Base-by-base conservation (phyloP, 2,113 vertebrate species). In the Anser brachyrhynchus region DNA sequence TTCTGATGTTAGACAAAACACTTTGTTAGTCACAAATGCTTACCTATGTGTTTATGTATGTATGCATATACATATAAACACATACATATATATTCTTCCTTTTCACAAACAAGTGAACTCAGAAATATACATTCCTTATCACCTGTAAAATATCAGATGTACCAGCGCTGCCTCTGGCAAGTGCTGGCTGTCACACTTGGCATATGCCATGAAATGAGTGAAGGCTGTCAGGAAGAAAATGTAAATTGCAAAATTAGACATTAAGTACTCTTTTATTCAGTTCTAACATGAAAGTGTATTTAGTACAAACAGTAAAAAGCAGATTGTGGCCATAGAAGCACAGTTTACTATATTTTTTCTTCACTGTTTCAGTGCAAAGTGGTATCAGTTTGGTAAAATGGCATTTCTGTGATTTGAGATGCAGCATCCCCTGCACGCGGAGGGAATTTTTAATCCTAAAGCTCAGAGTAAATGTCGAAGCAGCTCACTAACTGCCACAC, bases 81-180 rank as follows among this genome's bases (percentile, higher is more conserved):
- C 4, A 23, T 20, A 31, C 3, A 6, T 11, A 6, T 11, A 19
- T 11, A 15, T 49, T 49, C 22, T 37, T 8, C 13, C 14, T 73
- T 54, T 80, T 19, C 44, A 33, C 33, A 19, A 35, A 31, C 46
- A 57, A 0, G 7, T 8, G 13, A 73, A 21, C 25, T 86, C 33
- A 37, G 9, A 66, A 54, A 18, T 0, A 0, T 18, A 43, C 67
- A 10, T 6, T 8, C 80, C n/a, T 39, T 39, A 7, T 41, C 26
- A 21, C 19, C 6, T 43, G 57, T 35, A 37, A 75, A 19, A 23
- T 8, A 9, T 22, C 23, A n/a, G 35, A 10, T 3, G 18, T 5
- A 3, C 4, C 22, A 44, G 14, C 6, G 0, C 7, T 16, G 51
- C 1, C 2, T 3, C 0, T 21, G 41, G 28, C 13, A 22, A n/a